Percentiles rank a stretch among this genome's conserved stretches.
Evolutionary conservation across 1,140 invertebrate genomes (phyloP).

Genomic region (Drosophila parvula): DNA sequence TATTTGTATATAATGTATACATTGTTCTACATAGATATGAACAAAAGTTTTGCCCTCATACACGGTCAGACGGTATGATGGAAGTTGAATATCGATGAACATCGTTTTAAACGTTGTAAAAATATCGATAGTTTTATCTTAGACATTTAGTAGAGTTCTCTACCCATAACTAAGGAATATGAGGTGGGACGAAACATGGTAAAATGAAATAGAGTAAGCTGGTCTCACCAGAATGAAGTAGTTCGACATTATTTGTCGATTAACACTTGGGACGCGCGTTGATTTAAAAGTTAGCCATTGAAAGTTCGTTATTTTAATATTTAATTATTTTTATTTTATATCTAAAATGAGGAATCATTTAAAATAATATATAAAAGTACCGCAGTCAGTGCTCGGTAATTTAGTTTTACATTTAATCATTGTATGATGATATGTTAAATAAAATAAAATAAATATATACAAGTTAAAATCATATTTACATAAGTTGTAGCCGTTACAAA

Average conservation of each 20-base stretch:
- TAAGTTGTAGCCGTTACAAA: not conserved
- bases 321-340: conserved; percentile 2
- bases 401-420: not conserved
- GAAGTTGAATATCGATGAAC: not conserved
- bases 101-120: not conserved
- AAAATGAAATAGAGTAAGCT: not conserved
- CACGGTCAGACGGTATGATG: conserved; percentile 19
- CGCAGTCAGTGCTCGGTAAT: not conserved
- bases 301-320: not conserved
- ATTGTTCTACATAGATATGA: conserved; percentile 44
- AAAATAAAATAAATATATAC: too few relatives aligned
- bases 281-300: not conserved
- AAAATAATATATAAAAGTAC: not conserved
- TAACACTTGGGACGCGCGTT: not conserved
- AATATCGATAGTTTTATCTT: not conserved
- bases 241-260: not conserved
- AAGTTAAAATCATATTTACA: not conserved
- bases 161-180: too few relatives aligned
- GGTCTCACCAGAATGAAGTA: not conserved
- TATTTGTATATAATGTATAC: conserved; percentile 42
- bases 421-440: too few relatives aligned
- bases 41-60: conserved; percentile 23
- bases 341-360: too few relatives aligned
- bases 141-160: too few relatives aligned
- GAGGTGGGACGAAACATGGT: not conserved